These are phyloP conservation scores for Forbesichthys agassizii DNA, from an alignment of 2,113 vertebrate genomes.

Conservation along the genomic window DNA sequence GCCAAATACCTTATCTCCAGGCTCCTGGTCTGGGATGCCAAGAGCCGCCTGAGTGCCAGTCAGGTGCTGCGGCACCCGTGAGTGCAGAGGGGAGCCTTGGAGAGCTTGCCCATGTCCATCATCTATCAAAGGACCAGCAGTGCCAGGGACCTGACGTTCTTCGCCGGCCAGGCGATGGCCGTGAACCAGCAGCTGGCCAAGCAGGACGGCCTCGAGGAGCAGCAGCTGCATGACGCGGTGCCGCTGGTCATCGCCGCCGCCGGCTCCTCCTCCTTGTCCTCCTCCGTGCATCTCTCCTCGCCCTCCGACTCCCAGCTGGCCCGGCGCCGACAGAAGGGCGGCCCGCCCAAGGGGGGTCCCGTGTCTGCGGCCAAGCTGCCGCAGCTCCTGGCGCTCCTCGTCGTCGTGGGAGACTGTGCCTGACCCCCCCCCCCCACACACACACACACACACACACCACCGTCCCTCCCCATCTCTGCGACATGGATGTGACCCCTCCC, in stretches of 20 bases:
- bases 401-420: slow-evolving; percentile 89
- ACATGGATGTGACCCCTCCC: slow-evolving; percentile 36
- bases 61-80: slow-evolving; percentile 96
- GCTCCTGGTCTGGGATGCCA: slow-evolving; percentile 96
- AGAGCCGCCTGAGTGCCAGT: slow-evolving; percentile 92
- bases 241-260: slow-evolving; percentile 86
- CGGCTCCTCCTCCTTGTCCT: slow-evolving; percentile 82
- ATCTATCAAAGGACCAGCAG: slow-evolving; percentile 84
- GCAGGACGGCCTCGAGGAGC: slow-evolving; percentile 86
- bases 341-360: slow-evolving; percentile 80
- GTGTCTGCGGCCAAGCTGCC: slow-evolving; percentile 78
- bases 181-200: slow-evolving; percentile 93
- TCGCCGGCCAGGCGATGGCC: slow-evolving; percentile 92
- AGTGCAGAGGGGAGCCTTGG: slow-evolving; percentile 83
- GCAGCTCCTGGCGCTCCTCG: slow-evolving; percentile 84
- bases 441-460: slow-evolving; percentile 5
- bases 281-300: slow-evolving; percentile 90
- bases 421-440: slow-evolving; percentile 50
- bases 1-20: slow-evolving; percentile 99
- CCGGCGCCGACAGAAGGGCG: slow-evolving; percentile 85
- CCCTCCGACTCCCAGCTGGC: slow-evolving; percentile 93
- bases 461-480: slow-evolving; percentile 36
- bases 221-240: slow-evolving; percentile 75
- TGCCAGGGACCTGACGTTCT: slow-evolving; percentile 84
- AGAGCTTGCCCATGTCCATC: too few species aligned